phyloP scores from a whole-genome alignment of 2,113 vertebrate species.

The Bubo bubo region DNA sequence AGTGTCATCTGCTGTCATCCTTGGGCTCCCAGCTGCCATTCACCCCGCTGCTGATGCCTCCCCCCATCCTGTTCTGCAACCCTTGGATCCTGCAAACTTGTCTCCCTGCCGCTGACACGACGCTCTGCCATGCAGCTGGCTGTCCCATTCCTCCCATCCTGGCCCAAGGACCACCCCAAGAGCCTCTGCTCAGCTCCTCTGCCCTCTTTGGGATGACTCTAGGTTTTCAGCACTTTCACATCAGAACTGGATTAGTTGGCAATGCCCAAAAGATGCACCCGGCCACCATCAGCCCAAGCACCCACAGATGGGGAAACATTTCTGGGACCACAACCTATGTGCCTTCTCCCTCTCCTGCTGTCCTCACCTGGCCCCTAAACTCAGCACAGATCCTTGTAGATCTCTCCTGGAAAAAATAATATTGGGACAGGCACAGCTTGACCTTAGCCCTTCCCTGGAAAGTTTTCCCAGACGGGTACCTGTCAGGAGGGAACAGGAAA shows the following conservation, averaged over 20 bases:
- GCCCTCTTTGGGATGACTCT: background rate
- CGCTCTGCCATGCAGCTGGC: background rate
- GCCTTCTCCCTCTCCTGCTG: background rate
- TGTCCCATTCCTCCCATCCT: background rate
- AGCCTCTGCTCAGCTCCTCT: background rate
- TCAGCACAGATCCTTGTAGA: background rate
- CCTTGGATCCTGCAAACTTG: background rate
- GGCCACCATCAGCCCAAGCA: background rate
- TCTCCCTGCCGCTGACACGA: fast-evolving
- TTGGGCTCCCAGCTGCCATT: background rate
- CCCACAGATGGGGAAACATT: background rate
- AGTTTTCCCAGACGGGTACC: background rate
- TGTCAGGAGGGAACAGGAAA: background rate
- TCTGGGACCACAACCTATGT: background rate
- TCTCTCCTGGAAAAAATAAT: fast-evolving
- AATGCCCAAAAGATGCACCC: background rate
- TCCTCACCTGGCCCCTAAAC: background rate
- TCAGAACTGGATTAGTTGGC: too few relatives aligned
- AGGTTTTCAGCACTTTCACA: background rate
- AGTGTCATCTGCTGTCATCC: background rate
- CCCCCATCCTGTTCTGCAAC: background rate
- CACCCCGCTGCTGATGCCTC: too few relatives aligned
- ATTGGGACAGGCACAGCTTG: background rate
- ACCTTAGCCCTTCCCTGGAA: background rate
- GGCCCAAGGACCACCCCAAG: background rate